Evolutionary conservation across 2,797 vertebrate species (phyloP), one percentile per base, ranked within the genome.

Genomic region (Myotis findleyi): DNA sequence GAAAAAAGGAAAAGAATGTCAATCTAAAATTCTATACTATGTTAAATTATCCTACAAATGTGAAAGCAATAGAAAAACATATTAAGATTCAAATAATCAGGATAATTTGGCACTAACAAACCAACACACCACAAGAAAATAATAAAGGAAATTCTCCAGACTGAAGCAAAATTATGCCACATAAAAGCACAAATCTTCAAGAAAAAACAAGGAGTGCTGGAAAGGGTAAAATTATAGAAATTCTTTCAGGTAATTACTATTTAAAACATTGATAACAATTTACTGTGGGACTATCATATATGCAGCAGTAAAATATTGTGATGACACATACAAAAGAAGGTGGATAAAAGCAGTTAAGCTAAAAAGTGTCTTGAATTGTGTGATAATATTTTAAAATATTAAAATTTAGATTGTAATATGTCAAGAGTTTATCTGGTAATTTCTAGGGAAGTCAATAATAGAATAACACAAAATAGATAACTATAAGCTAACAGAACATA

Each of bases 41-140:
- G 25, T 14, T 64, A 49, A 72, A 44, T 75, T 68, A 77, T 38
- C 33, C 53, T 53, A 73, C 51, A 66, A 64, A 71, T 71, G 10
- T 36, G 23, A 92, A 89, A 73, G 12, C 55, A 76, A 87, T n/a
- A 91, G 5, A 86, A 57, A 53, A 79, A 69, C 27, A 53, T 62
- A 47, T 11, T 81, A 76, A 71, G 25, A 51, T 85, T 73, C 49
- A 72, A 88, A 82, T 53, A 57, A 75, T 27, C 12, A 8, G 79
- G 33, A 77, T 2, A 80, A 57, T 75, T 55, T 88, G n/a, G 73
- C 33, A 91, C 66, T 17, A 83, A 88, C 2, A 88, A 25, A 12
- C 1, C 23, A 59, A 83, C 6, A 62, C 3, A 49, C 2, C 27
- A 83, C 0, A 36, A 53, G 17, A 47, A 53, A 79, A 80, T 30